Percentiles rank a stretch among this genome's conserved stretches.
Conservation (phyloP, 2,888 invertebrate genomes). For the Linnaemya vulpina region DNA sequence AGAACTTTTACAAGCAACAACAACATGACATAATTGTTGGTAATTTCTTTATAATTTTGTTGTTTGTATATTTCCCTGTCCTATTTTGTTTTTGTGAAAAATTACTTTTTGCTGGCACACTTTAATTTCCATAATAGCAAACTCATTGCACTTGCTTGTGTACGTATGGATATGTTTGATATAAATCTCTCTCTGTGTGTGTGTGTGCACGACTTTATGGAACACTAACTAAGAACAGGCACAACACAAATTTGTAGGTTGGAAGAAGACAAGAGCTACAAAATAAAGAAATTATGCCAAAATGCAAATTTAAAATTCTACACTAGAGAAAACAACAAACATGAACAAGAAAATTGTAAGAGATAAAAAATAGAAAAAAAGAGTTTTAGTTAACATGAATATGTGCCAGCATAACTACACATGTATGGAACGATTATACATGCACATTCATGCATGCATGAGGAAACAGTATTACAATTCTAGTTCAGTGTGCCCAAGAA, state of each 20-base stretch:
- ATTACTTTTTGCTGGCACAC: conserved; percentile 59
- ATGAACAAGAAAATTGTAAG: conserved; percentile 18
- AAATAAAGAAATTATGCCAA: conserved; percentile 56
- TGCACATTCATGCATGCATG: conserved; percentile 34
- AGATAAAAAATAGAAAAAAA: conserved; percentile 40
- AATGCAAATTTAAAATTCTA: conserved; percentile 64
- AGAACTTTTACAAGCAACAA: conserved; percentile 45
- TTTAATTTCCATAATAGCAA: conserved; percentile 61
- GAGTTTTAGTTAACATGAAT: conserved; percentile 16
- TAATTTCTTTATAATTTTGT: conserved; percentile 56
- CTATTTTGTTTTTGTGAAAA: conserved; percentile 1
- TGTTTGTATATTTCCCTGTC: conserved; percentile 25
- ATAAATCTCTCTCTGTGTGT: neutral
- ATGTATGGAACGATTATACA: neutral
- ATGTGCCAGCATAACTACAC: conserved; percentile 6
- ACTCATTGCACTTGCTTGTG: conserved; percentile 20
- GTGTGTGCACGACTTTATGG: conserved; percentile 2
- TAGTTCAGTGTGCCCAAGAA: conserved; percentile 60
- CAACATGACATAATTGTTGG: conserved; percentile 65
- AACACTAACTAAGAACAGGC: conserved; percentile 27
- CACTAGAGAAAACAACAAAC: conserved; percentile 49
- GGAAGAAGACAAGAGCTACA: conserved; percentile 21
- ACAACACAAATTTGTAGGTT: conserved; percentile 33
- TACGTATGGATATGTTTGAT: neutral
- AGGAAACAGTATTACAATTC: conserved; percentile 24